Conservation (phyloP, 2,888 invertebrate species). For the Agrotis puta region DNA sequence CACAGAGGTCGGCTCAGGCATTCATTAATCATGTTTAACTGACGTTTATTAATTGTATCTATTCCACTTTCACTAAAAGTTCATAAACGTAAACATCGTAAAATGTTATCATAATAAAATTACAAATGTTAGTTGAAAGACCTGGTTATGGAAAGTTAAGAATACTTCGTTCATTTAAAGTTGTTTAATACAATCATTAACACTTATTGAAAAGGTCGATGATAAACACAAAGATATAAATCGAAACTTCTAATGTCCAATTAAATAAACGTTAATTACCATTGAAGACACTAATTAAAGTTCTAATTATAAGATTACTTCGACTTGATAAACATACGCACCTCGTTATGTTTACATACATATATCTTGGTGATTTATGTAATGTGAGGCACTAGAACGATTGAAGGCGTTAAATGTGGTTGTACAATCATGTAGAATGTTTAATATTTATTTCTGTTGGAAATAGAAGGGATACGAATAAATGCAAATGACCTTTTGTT, state of each 20-base stretch:
- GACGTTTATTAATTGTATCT: slow-evolving; percentile 13
- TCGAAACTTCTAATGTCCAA: not conserved
- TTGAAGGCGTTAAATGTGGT: not conserved
- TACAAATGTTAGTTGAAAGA: slow-evolving; percentile 18
- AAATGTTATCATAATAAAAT: slow-evolving; percentile 11
- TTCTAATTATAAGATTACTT: slow-evolving; percentile 11
- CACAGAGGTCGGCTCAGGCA: not conserved
- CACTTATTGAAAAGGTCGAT: slow-evolving; percentile 6
- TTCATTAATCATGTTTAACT: not conserved
- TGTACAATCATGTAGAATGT: not conserved
- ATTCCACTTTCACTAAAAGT: slow-evolving; percentile 22
- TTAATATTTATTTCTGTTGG: not conserved
- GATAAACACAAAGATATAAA: slow-evolving; percentile 5
- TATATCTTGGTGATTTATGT: not conserved
- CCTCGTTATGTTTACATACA: not conserved
- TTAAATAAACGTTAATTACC: slow-evolving; percentile 22
- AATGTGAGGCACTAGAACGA: not conserved
- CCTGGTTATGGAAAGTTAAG: not conserved
- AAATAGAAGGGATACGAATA: not conserved
- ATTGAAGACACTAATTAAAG: slow-evolving; percentile 4
- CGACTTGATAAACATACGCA: slow-evolving; percentile 9
- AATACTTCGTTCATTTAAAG: not conserved
- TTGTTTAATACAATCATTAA: not conserved
- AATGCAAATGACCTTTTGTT: not conserved
- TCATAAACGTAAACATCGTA: slow-evolving; percentile 22